phyloP scores from a whole-genome alignment of 2,797 vertebrate genomes.

The Vireo griseus region DNA sequence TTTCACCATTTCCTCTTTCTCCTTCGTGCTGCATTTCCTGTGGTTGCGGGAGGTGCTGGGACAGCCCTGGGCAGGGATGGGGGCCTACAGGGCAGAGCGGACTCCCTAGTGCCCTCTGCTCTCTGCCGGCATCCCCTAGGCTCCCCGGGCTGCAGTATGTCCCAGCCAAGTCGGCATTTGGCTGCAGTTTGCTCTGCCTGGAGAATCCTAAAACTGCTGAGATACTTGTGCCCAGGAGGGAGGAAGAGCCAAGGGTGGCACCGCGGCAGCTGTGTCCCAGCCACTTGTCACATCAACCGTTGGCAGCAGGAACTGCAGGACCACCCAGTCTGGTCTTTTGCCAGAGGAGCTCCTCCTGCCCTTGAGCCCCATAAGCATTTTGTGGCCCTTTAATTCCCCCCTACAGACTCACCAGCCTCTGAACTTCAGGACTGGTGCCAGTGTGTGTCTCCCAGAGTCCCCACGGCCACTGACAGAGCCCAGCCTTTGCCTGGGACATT shows the following conservation, averaged over 20 bases:
- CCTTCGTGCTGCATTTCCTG: background rate
- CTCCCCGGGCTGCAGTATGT: background rate
- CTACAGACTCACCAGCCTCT: fast-evolving
- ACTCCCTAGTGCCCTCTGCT: background rate
- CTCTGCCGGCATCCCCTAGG: fast-evolving
- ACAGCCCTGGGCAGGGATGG: background rate
- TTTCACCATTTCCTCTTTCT: background rate
- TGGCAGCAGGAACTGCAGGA: background rate
- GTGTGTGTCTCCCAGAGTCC: background rate
- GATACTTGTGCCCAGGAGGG: background rate
- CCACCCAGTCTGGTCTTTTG: background rate
- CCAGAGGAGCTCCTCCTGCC: background rate
- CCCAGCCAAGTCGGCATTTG: background rate
- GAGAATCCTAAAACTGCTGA: background rate
- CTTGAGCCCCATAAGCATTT: fast-evolving
- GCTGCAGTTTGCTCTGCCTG: background rate
- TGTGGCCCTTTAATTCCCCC: background rate
- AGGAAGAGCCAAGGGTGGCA: background rate
- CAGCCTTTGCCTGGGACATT: background rate
- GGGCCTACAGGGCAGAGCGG: background rate
- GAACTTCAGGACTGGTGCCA: background rate
- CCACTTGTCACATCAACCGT: fast-evolving
- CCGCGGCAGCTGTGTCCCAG: fast-evolving
- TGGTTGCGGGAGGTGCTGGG: fast-evolving
- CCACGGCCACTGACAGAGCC: background rate